These are phyloP conservation scores for Linyphia triangularis DNA, from an alignment of 2,888 invertebrate species.

Conservation along the genomic window DNA sequence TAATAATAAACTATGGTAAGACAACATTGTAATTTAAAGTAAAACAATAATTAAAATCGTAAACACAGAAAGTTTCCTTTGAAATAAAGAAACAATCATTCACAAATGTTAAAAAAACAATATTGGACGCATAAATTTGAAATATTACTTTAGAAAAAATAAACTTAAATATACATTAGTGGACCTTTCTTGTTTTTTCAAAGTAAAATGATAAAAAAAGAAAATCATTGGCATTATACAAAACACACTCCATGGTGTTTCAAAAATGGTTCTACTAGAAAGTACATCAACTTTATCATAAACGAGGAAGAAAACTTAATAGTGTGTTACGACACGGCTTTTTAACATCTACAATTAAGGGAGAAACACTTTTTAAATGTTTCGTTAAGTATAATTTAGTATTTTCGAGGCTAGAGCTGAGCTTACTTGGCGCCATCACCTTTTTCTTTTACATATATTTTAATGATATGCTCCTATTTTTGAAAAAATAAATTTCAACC, in stretches of 20 bases:
- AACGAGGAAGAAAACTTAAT: slow-evolving; percentile 2
- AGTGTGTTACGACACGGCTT: slow-evolving; percentile 9
- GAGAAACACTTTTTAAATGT: slow-evolving; percentile 3
- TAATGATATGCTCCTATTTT: neutral
- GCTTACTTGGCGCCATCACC: neutral
- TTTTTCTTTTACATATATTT: neutral
- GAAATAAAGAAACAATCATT: no score
- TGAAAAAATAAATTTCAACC: neutral
- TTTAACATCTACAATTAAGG: slow-evolving; percentile 7
- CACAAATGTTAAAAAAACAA: no score
- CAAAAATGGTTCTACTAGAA: neutral
- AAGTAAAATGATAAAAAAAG: neutral
- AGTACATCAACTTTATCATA: neutral
- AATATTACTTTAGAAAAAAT: neutral
- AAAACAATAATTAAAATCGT: no score
- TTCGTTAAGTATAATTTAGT: slow-evolving; percentile 7
- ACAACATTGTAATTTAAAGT: no score
- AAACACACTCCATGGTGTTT: neutral
- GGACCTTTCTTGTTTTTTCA: neutral
- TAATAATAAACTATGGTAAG: no score
- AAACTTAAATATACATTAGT: neutral
- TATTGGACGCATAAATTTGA: neutral
- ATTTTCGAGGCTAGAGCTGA: neutral
- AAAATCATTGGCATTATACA: neutral
- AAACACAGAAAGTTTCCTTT: no score